These are phyloP conservation scores for Bettongia penicillata DNA, from an alignment of 2,113 vertebrate species.

Conservation along the genomic window DNA sequence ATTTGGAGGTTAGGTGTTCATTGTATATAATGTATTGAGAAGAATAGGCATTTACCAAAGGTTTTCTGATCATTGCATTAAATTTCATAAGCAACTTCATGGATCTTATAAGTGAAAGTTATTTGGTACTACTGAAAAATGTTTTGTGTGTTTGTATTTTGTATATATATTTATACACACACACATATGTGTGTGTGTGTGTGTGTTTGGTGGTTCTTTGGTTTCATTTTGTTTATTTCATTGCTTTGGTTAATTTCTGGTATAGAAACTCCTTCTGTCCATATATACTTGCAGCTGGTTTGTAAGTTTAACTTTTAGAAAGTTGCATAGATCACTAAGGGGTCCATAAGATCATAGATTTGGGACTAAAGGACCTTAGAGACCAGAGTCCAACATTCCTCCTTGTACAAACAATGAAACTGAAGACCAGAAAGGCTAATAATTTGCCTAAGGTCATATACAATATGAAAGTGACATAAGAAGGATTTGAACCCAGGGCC, in stretches of 20 bases:
- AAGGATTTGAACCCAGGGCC: background rate
- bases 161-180: too few species aligned
- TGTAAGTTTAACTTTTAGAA: background rate
- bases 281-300: background rate
- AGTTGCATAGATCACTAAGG: background rate
- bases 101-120: background rate
- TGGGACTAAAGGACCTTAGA: background rate
- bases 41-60: background rate
- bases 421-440: background rate
- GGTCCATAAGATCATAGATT: background rate
- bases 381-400: slow-evolving; percentile 7
- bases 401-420: background rate
- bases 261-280: background rate
- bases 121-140: background rate
- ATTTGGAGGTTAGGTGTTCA: background rate
- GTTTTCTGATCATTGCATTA: background rate
- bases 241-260: background rate
- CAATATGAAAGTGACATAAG: background rate
- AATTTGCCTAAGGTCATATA: background rate
- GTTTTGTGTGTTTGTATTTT: background rate
- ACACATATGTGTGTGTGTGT: too few species aligned
- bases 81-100: background rate
- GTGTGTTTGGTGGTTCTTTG: background rate
- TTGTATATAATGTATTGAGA: background rate
- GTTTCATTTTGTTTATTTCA: background rate